Evolutionary conservation across 2,113 vertebrate species (phyloP).

Genomic region (Chloropsis hardwickii): DNA sequence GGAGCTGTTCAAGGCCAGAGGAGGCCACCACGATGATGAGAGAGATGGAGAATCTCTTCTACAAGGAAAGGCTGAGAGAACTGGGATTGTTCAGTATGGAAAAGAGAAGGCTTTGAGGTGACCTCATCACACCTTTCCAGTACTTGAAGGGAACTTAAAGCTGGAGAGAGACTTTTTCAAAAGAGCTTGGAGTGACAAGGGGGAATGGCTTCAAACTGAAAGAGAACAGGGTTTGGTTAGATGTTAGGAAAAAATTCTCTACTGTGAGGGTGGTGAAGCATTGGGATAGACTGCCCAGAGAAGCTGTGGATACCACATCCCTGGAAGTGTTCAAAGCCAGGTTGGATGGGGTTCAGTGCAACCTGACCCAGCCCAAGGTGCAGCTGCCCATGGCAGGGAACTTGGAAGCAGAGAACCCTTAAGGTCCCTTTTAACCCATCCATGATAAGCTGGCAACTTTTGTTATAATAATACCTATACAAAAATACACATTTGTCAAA

Average conservation of each 20-base stretch:
- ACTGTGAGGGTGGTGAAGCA: not conserved
- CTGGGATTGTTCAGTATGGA: not conserved
- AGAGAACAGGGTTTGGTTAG: accelerated
- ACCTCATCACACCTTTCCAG: not conserved
- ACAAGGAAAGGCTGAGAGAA: not conserved
- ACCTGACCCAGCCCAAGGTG: too few species aligned
- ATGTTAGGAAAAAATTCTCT: not conserved
- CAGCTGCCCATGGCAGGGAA: not conserved
- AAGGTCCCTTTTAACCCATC: not conserved
- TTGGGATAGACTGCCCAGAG: not conserved
- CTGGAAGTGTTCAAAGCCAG: not conserved
- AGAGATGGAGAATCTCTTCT: not conserved
- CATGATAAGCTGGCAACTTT: not conserved
- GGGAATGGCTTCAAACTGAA: not conserved
- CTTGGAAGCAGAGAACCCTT: not conserved
- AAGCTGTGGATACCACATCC: too few species aligned
- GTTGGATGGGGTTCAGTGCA: not conserved
- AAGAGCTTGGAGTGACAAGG: not conserved
- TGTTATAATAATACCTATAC: not conserved
- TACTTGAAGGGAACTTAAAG: not conserved
- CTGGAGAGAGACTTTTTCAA: not conserved
- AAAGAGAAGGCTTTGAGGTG: not conserved
- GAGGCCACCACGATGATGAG: not conserved
- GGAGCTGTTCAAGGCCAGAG: not conserved
- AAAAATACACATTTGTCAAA: not conserved